Evolutionary conservation across 2,113 vertebrate species (phyloP).

Genomic region (Laticauda laticaudata): DNA sequence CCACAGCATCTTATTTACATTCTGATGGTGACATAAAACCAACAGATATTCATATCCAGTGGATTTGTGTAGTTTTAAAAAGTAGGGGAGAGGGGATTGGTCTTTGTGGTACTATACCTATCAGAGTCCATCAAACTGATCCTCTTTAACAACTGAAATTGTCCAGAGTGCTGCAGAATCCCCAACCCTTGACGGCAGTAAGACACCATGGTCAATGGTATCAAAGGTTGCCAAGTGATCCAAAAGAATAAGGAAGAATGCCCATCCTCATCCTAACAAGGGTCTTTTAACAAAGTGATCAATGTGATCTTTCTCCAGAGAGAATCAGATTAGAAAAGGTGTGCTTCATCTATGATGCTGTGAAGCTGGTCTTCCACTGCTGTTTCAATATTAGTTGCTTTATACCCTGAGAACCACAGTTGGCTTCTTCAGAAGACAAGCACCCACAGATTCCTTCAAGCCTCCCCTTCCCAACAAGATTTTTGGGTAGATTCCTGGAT

Average conservation of each 20-base stretch:
- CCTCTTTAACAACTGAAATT: background rate
- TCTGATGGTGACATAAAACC: background rate
- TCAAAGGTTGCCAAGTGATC: background rate
- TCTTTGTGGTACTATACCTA: background rate
- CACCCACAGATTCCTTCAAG: background rate
- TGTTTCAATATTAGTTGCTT: background rate
- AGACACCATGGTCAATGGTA: background rate
- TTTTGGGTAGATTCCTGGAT: background rate
- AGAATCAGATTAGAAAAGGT: background rate
- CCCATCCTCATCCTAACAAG: background rate
- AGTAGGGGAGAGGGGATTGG: background rate
- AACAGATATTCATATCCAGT: background rate
- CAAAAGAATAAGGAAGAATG: background rate
- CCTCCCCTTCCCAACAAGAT: background rate
- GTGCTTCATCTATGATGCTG: background rate
- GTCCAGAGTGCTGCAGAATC: background rate
- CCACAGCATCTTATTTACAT: background rate
- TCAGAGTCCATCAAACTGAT: background rate
- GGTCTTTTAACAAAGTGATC: background rate
- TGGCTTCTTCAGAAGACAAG: background rate
- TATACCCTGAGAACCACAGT: background rate
- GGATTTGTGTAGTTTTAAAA: background rate
- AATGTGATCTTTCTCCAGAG: background rate
- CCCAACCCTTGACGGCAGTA: background rate
- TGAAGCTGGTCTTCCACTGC: background rate